A percentile compares a stretch with the other conserved stretches of the same genome.
phyloP scores from a whole-genome alignment of 1,140 invertebrate species.

The Caenorhabditis elegans region DNA sequence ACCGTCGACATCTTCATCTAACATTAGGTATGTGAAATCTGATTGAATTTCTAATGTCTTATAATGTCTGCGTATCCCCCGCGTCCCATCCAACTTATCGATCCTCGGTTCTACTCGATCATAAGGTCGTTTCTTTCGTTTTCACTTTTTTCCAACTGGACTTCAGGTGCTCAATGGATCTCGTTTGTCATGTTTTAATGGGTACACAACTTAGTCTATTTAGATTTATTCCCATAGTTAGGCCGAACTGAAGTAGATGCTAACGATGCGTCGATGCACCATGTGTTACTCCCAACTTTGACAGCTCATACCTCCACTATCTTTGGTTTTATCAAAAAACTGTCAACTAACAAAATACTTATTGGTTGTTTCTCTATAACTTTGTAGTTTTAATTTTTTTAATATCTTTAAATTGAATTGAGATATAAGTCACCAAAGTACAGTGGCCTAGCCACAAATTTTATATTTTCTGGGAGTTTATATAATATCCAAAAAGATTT shows the following conservation, averaged over 20 bases:
- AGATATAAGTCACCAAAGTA: no score
- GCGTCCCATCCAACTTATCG: not conserved
- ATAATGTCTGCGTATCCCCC: not conserved
- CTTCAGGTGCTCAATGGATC: not conserved
- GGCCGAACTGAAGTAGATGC: not conserved
- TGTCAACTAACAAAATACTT: no score
- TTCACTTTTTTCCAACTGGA: not conserved
- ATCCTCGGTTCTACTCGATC: not conserved
- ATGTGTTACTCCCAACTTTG: no score
- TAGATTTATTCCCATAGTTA: not conserved
- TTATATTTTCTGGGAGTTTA: no score
- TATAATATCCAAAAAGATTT: no score
- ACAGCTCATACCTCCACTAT: no score
- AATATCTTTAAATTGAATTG: no score
- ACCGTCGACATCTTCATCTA: not conserved
- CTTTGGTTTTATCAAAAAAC: no score
- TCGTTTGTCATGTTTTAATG: not conserved
- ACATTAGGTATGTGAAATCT: not conserved
- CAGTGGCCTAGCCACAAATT: no score
- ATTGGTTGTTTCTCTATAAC: no score
- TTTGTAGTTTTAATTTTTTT: no score
- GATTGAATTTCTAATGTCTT: not conserved
- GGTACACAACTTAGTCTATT: not conserved
- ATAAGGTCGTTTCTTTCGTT: slow-evolving; percentile 15
- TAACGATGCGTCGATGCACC: no score